Conservation (phyloP, 1,140 invertebrate species). For the Oncopeltus fasciatus region DNA sequence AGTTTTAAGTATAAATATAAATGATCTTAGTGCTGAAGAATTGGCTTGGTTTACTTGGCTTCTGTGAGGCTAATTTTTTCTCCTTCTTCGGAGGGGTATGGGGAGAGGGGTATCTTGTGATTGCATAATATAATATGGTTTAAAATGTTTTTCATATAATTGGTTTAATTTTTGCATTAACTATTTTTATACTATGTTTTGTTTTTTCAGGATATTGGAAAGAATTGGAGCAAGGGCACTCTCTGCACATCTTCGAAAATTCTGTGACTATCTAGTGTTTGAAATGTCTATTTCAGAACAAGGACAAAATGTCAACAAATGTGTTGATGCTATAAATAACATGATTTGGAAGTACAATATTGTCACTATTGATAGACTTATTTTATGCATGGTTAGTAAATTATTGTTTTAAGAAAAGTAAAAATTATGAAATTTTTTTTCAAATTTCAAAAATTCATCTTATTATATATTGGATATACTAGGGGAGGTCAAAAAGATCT, state of each 20-base stretch:
- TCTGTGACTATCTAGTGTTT: constrained; percentile 86
- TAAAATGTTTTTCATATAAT: too few relatives aligned
- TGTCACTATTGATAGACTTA: constrained; percentile 80
- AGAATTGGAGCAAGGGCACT: constrained; percentile 79
- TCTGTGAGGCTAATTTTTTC: too few relatives aligned
- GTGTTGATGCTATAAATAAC: constrained; percentile 85
- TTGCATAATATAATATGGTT: too few relatives aligned
- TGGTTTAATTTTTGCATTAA: neutral
- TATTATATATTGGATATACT: too few relatives aligned
- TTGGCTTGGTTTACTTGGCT: too few relatives aligned
- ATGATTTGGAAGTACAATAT: constrained; percentile 97
- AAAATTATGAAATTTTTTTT: too few relatives aligned
- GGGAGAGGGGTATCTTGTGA: too few relatives aligned
- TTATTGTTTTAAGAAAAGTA: neutral
- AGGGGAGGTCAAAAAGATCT: too few relatives aligned
- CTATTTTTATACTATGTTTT: neutral
- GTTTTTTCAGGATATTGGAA: constrained; percentile 65
- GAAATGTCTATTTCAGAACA: constrained; percentile 77
- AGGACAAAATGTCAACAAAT: constrained; percentile 75
- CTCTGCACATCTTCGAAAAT: constrained; percentile 79
- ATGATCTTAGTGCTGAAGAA: too few relatives aligned
- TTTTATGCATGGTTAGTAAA: constrained; percentile 60
- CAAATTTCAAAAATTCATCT: too few relatives aligned
- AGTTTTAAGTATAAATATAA: too few relatives aligned
- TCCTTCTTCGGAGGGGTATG: too few relatives aligned